Conservation (phyloP, 1,140 invertebrate species). For the Drosophila kepulauana region DNA sequence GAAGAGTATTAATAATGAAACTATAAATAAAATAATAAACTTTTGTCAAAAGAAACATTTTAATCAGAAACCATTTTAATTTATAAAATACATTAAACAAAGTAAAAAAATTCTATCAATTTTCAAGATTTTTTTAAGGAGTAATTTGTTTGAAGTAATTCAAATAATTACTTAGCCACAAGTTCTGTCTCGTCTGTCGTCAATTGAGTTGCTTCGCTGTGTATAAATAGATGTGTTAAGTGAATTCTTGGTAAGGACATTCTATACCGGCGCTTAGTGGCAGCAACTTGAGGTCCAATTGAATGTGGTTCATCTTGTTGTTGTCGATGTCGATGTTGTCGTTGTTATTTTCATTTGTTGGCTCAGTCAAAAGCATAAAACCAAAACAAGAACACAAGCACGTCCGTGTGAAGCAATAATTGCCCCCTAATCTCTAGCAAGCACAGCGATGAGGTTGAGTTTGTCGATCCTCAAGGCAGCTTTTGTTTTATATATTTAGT, state of each 20-base stretch:
- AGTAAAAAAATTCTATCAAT: no score
- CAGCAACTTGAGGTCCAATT: slow-evolving; percentile 16
- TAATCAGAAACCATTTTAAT: no score
- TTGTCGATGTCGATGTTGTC: slow-evolving; percentile 13
- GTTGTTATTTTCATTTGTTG: slow-evolving; percentile 21
- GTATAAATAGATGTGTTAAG: neutral
- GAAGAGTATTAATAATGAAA: no score
- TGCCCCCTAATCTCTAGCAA: slow-evolving; percentile 71
- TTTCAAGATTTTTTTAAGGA: no score
- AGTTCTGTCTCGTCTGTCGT: neutral
- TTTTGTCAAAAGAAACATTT: no score
- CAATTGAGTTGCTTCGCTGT: neutral
- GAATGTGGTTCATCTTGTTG: slow-evolving; percentile 11
- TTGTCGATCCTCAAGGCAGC: slow-evolving; percentile 3
- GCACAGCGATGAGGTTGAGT: neutral
- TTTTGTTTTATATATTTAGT: slow-evolving; percentile 31
- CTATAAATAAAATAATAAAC: no score
- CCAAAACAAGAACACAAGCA: slow-evolving; percentile 59
- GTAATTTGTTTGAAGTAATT: no score
- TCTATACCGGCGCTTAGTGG: slow-evolving; percentile 78
- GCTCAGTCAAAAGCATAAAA: slow-evolving; percentile 43
- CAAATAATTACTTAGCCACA: no score
- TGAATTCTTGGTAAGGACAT: slow-evolving; percentile 68
- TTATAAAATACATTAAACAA: no score
- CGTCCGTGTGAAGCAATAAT: slow-evolving; percentile 77